These are phyloP conservation scores for Eupithecia insigniata DNA, from an alignment of 2,888 invertebrate species.

Conservation along the genomic window DNA sequence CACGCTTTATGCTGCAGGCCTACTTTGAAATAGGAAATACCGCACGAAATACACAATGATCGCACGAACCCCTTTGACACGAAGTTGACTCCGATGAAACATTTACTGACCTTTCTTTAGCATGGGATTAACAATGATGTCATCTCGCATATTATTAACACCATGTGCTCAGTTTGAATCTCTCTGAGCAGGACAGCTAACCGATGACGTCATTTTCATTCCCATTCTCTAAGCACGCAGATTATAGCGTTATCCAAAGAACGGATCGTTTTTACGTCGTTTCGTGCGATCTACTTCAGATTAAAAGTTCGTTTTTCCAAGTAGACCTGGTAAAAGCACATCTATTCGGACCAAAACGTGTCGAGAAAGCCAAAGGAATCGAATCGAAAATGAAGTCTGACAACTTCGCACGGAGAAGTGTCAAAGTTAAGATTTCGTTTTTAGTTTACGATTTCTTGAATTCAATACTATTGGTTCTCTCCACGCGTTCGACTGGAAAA, in stretches of 20 bases:
- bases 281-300: not conserved
- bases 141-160: too few species aligned
- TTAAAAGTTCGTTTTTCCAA: not conserved
- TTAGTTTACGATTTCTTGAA: not conserved
- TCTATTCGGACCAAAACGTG: not conserved
- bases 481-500: not conserved
- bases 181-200: too few species aligned
- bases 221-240: too few species aligned
- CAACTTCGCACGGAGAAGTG: not conserved
- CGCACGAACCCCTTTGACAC: not conserved
- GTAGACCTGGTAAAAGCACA: not conserved
- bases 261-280: not conserved
- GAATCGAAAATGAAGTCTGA: not conserved
- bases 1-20: not conserved
- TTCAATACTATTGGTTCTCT: not conserved
- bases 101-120: not conserved
- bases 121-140: too few species aligned
- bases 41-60: too few species aligned
- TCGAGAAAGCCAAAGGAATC: not conserved
- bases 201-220: too few species aligned
- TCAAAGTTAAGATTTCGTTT: not conserved
- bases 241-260: not conserved
- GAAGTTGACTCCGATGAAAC: not conserved
- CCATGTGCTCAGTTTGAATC: too few species aligned
- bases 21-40: not conserved